phyloP scores from a whole-genome alignment of 2,888 invertebrate species.

The Sarcophaga rosellei region DNA sequence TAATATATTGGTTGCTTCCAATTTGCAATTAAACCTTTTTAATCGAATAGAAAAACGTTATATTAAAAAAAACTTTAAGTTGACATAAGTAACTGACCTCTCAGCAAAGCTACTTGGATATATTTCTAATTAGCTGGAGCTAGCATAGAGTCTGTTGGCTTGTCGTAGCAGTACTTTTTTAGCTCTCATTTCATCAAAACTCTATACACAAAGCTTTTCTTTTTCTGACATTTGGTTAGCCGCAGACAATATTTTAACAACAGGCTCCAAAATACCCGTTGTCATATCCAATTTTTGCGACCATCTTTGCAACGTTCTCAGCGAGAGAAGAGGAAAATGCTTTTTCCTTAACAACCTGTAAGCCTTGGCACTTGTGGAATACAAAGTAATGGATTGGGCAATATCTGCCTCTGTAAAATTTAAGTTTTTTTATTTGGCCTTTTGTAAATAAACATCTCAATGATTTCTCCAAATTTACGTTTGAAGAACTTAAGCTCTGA shows the following conservation, averaged over 20 bases:
- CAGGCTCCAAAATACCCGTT: neutral
- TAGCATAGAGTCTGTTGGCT: slow-evolving; percentile 13
- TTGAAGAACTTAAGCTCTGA: too few relatives aligned
- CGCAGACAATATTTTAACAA: slow-evolving; percentile 6
- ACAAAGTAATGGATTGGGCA: slow-evolving; percentile 18
- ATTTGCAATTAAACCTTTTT: too few relatives aligned
- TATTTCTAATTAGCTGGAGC: slow-evolving; percentile 16
- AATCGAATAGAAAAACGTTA: slow-evolving; percentile 21
- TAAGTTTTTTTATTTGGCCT: neutral
- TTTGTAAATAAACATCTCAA: too few relatives aligned
- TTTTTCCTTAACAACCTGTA: neutral
- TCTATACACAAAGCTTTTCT: neutral
- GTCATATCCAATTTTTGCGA: slow-evolving; percentile 1
- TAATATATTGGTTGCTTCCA: slow-evolving; percentile 64
- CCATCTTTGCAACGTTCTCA: slow-evolving; percentile 8
- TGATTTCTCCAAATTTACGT: too few relatives aligned
- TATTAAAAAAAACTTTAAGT: too few relatives aligned
- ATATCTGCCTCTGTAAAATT: slow-evolving; percentile 16
- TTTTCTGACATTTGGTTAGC: slow-evolving; percentile 16
- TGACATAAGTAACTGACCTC: neutral
- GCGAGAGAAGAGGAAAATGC: neutral
- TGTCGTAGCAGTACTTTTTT: slow-evolving; percentile 14
- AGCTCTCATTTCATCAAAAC: neutral
- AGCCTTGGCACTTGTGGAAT: slow-evolving; percentile 13
- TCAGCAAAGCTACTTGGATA: slow-evolving; percentile 7